Evolutionary conservation across 2,797 vertebrate species (phyloP).

Genomic region (Lutjanus argentimaculatus): DNA sequence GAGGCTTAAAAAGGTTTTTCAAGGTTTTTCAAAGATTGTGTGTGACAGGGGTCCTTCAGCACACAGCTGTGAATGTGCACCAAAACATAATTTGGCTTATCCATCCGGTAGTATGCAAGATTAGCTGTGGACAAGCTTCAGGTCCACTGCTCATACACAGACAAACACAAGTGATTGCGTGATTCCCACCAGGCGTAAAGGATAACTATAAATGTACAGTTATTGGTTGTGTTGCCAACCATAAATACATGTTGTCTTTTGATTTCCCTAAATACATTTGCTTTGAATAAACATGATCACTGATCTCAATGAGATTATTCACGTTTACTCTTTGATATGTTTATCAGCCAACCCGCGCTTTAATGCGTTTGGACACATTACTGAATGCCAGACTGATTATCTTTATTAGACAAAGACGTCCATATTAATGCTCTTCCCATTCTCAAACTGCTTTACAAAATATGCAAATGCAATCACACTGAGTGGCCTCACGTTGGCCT

Average conservation of each 20-base stretch:
- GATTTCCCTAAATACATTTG: neutral
- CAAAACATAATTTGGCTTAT: too few species aligned
- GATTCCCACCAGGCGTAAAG: too few species aligned
- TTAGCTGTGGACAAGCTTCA: too few species aligned
- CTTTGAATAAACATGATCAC: neutral
- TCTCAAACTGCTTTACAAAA: conserved; percentile 43
- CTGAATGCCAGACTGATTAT: conserved; percentile 10
- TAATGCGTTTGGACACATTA: neutral
- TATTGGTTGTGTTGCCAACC: neutral
- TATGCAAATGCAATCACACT: conserved; percentile 62
- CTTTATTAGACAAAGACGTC: conserved; percentile 24
- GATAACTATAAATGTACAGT: neutral
- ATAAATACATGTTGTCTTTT: neutral
- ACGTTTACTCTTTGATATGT: conserved; percentile 16
- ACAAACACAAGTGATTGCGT: too few species aligned
- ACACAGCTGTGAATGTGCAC: too few species aligned
- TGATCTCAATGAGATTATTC: conserved; percentile 10
- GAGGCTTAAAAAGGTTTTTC: too few species aligned
- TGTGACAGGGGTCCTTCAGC: too few species aligned
- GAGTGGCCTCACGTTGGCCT: conserved; percentile 44
- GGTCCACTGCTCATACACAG: too few species aligned
- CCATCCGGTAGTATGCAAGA: too few species aligned
- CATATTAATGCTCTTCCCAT: conserved; percentile 22
- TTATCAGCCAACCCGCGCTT: neutral
- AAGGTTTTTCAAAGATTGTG: too few species aligned